These are phyloP conservation scores for Apodemus sylvaticus DNA, from an alignment of 2,113 vertebrate species.

Conservation along the genomic window DNA sequence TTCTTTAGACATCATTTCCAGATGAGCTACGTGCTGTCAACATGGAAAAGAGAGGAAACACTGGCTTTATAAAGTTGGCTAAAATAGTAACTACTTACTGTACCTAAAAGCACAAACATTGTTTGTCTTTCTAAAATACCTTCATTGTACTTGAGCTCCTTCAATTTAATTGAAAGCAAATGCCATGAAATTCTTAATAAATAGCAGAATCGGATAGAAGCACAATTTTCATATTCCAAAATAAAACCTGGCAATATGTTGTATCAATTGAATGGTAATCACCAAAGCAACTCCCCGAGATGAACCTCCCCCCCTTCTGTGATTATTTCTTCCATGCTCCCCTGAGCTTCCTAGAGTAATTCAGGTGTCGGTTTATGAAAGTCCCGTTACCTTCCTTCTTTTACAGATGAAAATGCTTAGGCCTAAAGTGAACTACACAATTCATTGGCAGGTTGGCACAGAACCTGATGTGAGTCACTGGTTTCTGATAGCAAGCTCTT, in stretches of 20 bases:
- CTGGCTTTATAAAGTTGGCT: background rate
- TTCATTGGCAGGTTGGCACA: background rate
- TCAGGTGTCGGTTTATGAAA: background rate
- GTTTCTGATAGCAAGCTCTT: background rate
- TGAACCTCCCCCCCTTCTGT: background rate
- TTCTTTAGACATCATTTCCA: background rate
- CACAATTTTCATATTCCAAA: background rate
- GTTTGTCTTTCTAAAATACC: background rate
- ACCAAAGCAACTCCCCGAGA: background rate
- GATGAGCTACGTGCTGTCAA: background rate
- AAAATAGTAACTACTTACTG: background rate
- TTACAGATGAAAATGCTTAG: background rate
- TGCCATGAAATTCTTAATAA: slow-evolving; percentile 5
- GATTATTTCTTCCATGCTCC: slow-evolving; percentile 1
- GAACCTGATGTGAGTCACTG: background rate
- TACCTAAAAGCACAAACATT: background rate
- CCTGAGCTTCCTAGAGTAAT: background rate
- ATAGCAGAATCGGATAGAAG: slow-evolving; percentile 7
- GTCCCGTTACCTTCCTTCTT: background rate
- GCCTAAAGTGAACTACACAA: background rate
- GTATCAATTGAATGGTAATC: background rate
- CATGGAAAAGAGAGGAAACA: background rate
- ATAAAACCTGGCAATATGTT: slow-evolving; percentile 3
- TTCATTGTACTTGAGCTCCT: slow-evolving; percentile 8
- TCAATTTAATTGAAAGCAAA: slow-evolving; percentile 9